Percentiles rank a stretch among this genome's conserved stretches.
Conservation (phyloP, 2,888 invertebrate species). For the Myopa tessellatipennis region DNA sequence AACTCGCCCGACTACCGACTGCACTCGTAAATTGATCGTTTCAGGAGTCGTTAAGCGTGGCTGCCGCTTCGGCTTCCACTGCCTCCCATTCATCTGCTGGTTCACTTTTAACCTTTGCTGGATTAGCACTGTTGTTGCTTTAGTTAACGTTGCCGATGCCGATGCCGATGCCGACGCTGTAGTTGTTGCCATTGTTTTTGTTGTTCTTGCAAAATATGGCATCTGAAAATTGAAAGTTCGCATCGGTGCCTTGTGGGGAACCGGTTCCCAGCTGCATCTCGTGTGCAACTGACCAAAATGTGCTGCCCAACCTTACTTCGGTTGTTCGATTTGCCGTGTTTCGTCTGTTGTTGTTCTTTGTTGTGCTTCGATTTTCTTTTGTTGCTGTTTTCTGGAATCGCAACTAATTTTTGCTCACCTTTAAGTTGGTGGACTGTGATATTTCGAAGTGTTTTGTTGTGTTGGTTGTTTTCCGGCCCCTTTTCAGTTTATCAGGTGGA, state of each 20-base stretch:
- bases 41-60: slow-evolving; percentile 5
- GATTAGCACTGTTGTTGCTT: slow-evolving; percentile 11
- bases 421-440: slow-evolving; percentile 15
- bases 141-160: background rate
- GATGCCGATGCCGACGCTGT: slow-evolving; percentile 5
- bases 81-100: slow-evolving; percentile 30
- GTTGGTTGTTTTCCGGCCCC: background rate
- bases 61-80: background rate
- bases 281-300: background rate
- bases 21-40: slow-evolving; percentile 12
- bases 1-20: slow-evolving; percentile 9
- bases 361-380: background rate
- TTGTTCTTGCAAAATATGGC: slow-evolving; percentile 22
- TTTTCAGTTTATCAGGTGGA: slow-evolving; percentile 16
- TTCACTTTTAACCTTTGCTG: slow-evolving; percentile 45
- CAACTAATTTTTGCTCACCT: slow-evolving; percentile 43
- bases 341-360: background rate
- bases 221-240: slow-evolving; percentile 32
- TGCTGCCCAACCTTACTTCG: slow-evolving; percentile 42
- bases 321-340: background rate
- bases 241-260: slow-evolving; percentile 3
- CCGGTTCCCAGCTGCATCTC: slow-evolving; percentile 15
- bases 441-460: slow-evolving; percentile 16
- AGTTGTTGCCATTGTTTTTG: slow-evolving; percentile 7
- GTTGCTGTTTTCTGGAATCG: slow-evolving; percentile 7